A percentile compares a stretch with the other conserved stretches of the same genome.
Conservation (phyloP, 1,140 invertebrate genomes). For the Dendroctonus valens region DNA sequence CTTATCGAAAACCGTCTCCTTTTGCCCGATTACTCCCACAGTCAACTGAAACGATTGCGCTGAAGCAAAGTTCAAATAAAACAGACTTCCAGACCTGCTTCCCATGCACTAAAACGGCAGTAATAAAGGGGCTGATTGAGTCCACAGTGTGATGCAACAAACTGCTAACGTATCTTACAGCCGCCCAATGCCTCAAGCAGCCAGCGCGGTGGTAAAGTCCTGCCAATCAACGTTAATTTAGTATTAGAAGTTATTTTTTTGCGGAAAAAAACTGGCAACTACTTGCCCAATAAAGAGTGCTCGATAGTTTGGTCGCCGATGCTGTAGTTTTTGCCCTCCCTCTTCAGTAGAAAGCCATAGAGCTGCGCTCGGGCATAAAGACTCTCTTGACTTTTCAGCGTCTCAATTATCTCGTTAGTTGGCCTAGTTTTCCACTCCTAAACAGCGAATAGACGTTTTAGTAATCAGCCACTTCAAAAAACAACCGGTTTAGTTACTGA, state of each 20-base stretch:
- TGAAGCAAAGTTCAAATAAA: neutral
- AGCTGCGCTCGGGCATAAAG: slow-evolving; percentile 80
- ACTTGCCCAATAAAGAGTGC: slow-evolving; percentile 71
- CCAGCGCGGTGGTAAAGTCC: slow-evolving; percentile 78
- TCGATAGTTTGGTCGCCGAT: slow-evolving; percentile 61
- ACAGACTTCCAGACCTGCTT: slow-evolving; percentile 72
- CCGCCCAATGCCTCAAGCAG: slow-evolving; percentile 85
- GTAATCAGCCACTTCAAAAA: slow-evolving; percentile 20
- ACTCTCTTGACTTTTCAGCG: slow-evolving; percentile 66
- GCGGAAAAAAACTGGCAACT: slow-evolving; percentile 1
- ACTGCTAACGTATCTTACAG: slow-evolving; percentile 91
- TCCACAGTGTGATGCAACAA: slow-evolving; percentile 92
- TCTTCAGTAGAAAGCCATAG: slow-evolving; percentile 78
- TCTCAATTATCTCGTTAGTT: slow-evolving; percentile 72
- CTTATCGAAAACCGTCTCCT: slow-evolving; percentile 95
- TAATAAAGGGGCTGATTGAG: slow-evolving; percentile 97
- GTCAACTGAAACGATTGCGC: slow-evolving; percentile 66
- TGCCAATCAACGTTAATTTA: slow-evolving; percentile 4
- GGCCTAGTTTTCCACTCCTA: slow-evolving; percentile 59
- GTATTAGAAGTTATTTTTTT: neutral
- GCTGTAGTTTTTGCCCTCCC: slow-evolving; percentile 79
- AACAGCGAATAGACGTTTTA: slow-evolving; percentile 10
- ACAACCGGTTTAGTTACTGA: slow-evolving; percentile 53
- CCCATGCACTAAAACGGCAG: slow-evolving; percentile 92
- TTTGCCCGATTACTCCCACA: slow-evolving; percentile 89